Base-by-base conservation (phyloP, 1,140 invertebrate genomes). In the Cyclina sinensis region DNA sequence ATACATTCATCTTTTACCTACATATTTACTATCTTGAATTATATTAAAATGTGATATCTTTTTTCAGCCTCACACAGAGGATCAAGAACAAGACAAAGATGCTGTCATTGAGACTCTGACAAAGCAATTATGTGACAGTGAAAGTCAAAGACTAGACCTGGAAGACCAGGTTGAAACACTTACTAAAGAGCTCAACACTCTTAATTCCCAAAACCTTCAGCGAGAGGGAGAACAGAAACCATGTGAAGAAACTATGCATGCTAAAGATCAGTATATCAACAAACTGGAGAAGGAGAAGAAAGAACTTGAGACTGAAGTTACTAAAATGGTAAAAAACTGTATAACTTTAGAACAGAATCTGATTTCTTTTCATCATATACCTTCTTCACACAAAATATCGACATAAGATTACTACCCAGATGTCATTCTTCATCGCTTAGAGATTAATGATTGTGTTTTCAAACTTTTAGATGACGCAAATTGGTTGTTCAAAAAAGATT, bases 71-170 rank as follows among this genome's bases (percentile, higher is more conserved):
- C n/a, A 62, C 27, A 27, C 24, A 27, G 14, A 62, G 1, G 37
- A 70, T 2, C 32, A 70, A 70, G 32, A 37, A 5, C 24, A 37
- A 39, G 65, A 70, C 57, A 62, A 14, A 62, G 57, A 62, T 27
- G 57, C n/a, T 27, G n/a, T 24, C n/a, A 70, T 87, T 14, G 85
- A 79, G 24, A 24, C 59, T 3, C 35, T 87, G n/a, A 87, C 85
- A n/a, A 79, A 70, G n/a, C 86, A 88, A 54, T 54, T 88, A n/a
- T 82, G 68, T 73, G 86, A 88, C 27, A 88, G 86, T 62, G 86
- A 88, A 46, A 82, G 79, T 62, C 39, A 37, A 14, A n/a, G 86
- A 14, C 79, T 88, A 4, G 86, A 88, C 57, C 68, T 88, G 18
- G 86, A 88, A 70, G 86, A 88, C 46, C 37, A 46, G 39, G 70